Percentiles rank a stretch among this genome's conserved stretches.
These are phyloP conservation scores for Hydrocynus forskahlii DNA, from an alignment of 2,797 vertebrate species.

Conservation along the genomic window DNA sequence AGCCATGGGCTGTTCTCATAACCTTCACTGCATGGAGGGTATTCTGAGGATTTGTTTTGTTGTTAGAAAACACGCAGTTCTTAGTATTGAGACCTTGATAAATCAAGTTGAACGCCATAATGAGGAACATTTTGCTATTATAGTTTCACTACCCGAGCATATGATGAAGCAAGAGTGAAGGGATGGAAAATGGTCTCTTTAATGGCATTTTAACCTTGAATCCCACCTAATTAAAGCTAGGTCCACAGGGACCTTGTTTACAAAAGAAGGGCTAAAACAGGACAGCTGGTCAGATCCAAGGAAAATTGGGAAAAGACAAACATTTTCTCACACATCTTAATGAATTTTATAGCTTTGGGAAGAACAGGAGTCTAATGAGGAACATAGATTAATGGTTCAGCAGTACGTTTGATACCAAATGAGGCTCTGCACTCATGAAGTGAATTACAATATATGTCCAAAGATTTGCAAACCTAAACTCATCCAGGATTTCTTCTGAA, in stretches of 20 bases:
- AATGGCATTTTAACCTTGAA: conserved; percentile 64
- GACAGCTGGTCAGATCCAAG: conserved; percentile 50
- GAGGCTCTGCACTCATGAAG: not conserved
- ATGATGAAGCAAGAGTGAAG: conserved; percentile 25
- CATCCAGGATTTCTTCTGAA: too few relatives aligned
- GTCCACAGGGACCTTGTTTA: conserved; percentile 52
- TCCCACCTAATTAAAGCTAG: conserved; percentile 63
- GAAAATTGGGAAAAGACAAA: conserved; percentile 52
- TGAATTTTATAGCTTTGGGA: conserved; percentile 67
- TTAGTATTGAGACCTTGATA: conserved; percentile 3
- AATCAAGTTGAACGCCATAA: conserved; percentile 10
- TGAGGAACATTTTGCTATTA: conserved; percentile 33
- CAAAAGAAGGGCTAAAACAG: conserved; percentile 53
- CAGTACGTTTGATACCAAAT: conserved; percentile 54
- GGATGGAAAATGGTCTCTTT: conserved; percentile 58
- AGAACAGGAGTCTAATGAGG: conserved; percentile 67
- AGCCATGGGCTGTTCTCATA: conserved; percentile 34
- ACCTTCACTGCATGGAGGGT: conserved; percentile 8
- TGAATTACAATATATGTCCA: too few relatives aligned
- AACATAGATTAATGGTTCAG: conserved; percentile 68
- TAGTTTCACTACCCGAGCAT: conserved; percentile 1
- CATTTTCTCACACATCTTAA: conserved; percentile 65
- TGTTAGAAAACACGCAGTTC: conserved; percentile 5
- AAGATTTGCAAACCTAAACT: too few relatives aligned
- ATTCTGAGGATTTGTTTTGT: conserved; percentile 26